These are phyloP conservation scores for Onychostoma macrolepis DNA, from an alignment of 2,113 vertebrate genomes.

Conservation along the genomic window DNA sequence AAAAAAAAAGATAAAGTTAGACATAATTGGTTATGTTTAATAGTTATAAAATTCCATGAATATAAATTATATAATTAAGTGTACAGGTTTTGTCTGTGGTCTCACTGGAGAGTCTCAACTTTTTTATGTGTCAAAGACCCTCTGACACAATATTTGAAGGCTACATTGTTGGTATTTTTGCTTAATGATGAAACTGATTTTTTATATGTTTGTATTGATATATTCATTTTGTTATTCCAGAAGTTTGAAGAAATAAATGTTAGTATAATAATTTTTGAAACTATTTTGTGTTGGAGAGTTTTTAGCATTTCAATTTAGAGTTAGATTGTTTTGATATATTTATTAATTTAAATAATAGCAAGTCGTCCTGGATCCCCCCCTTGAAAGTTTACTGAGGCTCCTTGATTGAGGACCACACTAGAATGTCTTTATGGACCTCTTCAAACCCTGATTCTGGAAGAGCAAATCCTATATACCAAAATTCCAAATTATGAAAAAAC, in stretches of 20 bases:
- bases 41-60: not conserved
- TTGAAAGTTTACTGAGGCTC: not conserved
- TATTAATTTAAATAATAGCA: too few relatives aligned
- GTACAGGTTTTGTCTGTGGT: not conserved
- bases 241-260: not conserved
- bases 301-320: not conserved
- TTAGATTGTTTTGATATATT: too few relatives aligned
- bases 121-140: not conserved
- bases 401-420: not conserved
- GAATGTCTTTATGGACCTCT: not conserved
- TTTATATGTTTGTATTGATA: not conserved
- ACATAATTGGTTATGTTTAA: not conserved
- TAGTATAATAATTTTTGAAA: not conserved
- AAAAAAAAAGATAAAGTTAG: not conserved
- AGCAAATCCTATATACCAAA: not conserved
- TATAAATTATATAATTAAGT: not conserved
- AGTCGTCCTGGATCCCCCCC: too few relatives aligned
- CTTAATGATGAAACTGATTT: not conserved
- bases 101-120: not conserved
- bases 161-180: not conserved
- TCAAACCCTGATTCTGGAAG: not conserved
- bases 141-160: not conserved
- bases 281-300: too few relatives aligned
- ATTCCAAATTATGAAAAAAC: not conserved
- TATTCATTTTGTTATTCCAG: not conserved